Conservation (phyloP, 2,113 vertebrate species). For the Furnarius figulus region DNA sequence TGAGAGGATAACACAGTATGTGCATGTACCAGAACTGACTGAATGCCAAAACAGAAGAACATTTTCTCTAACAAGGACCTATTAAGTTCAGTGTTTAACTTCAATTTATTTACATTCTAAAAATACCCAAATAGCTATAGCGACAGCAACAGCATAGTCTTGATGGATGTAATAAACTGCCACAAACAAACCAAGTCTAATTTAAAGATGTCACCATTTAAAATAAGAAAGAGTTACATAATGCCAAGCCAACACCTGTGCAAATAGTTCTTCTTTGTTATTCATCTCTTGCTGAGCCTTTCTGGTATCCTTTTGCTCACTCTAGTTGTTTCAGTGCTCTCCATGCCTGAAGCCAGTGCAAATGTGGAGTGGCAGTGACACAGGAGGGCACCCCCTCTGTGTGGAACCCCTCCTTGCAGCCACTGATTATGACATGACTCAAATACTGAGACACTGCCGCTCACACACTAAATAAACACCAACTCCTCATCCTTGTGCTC, state of each 20-base stretch:
- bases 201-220: not conserved
- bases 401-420: not conserved
- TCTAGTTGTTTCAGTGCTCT: not conserved
- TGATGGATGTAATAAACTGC: not conserved
- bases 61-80: not conserved
- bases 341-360: fast-evolving
- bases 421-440: fast-evolving
- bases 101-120: not conserved
- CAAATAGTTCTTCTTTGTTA: not conserved
- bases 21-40: not conserved
- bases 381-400: not conserved
- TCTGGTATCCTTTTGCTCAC: not conserved
- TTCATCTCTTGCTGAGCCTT: not conserved
- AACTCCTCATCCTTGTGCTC: not conserved
- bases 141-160: too few species aligned
- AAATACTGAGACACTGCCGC: not conserved
- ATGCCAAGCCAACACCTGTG: not conserved
- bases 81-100: not conserved
- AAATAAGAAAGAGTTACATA: not conserved
- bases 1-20: not conserved
- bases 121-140: not conserved
- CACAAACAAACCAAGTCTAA: not conserved
- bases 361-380: not conserved
- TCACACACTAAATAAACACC: not conserved
- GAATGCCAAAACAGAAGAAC: not conserved